Evolutionary conservation across 2,113 vertebrate genomes (phyloP).

Genomic region (Atlantisia rogersi): DNA sequence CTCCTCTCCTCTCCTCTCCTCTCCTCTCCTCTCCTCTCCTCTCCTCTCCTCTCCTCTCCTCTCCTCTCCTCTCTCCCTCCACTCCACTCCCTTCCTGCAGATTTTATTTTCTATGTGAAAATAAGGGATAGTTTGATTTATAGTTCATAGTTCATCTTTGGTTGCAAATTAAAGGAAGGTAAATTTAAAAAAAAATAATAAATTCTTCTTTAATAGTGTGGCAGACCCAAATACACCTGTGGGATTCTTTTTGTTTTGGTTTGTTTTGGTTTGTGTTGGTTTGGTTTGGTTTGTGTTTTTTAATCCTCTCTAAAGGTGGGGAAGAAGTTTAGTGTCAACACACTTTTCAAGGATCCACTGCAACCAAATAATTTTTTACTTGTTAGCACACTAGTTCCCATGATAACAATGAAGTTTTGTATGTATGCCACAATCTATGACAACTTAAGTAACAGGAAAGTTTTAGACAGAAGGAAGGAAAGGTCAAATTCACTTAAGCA

Average conservation of each 20-base stretch:
- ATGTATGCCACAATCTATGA: background rate
- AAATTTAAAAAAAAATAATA: background rate
- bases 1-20: too few relatives aligned
- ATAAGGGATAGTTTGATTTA: slow-evolving; percentile 52
- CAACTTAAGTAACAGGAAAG: background rate
- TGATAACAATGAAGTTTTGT: background rate
- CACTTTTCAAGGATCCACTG: background rate
- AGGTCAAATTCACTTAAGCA: slow-evolving; percentile 21
- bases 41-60: too few relatives aligned
- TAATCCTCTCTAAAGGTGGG: background rate
- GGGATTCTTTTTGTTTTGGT: too few relatives aligned
- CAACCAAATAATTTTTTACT: background rate
- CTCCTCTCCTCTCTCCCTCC: too few relatives aligned
- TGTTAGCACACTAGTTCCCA: slow-evolving; percentile 17
- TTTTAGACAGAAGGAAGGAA: background rate
- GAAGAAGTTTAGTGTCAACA: background rate
- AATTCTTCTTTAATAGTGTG: background rate
- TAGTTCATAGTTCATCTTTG: slow-evolving; percentile 52
- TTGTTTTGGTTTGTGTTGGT: too few relatives aligned
- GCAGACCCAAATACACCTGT: slow-evolving; percentile 29
- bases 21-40: too few relatives aligned
- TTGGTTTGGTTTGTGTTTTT: background rate
- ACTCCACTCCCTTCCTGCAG: too few relatives aligned
- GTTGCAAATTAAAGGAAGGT: slow-evolving; percentile 42
- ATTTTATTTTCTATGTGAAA: slow-evolving; percentile 67